These are phyloP conservation scores for Buphagus erythrorhynchus DNA, from an alignment of 2,797 vertebrate species.

Conservation along the genomic window DNA sequence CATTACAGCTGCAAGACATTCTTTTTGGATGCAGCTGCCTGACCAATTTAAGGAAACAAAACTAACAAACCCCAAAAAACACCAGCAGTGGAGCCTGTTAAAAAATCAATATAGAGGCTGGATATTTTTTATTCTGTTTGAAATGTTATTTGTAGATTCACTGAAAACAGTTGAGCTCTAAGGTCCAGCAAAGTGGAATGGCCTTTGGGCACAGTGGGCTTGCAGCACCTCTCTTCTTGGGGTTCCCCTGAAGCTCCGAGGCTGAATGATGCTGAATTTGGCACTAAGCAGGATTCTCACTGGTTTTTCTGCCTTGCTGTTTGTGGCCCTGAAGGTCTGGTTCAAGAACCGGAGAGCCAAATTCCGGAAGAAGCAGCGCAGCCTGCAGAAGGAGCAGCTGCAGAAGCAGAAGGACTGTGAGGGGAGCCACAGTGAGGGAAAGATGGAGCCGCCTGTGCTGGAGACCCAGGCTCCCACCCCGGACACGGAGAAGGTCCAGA, in stretches of 20 bases:
- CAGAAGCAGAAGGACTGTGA: constrained; percentile 96
- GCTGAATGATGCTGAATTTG: background rate
- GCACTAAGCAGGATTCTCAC: background rate
- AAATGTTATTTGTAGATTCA: background rate
- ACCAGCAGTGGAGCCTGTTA: background rate
- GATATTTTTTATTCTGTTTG: rapidly evolving
- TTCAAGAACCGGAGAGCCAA: constrained; percentile 98
- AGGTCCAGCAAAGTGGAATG: background rate
- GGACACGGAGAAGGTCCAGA: constrained; percentile 75
- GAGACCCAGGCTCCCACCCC: constrained; percentile 79
- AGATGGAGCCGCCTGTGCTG: constrained; percentile 75
- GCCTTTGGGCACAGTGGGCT: background rate
- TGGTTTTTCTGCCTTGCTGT: background rate
- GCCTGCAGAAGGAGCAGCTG: constrained; percentile 97
- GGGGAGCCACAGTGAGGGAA: constrained; percentile 80
- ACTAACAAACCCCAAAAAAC: rapidly evolving
- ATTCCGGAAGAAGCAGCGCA: constrained; percentile 98
- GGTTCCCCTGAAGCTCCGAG: background rate
- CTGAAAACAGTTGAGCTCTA: background rate
- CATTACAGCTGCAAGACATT: background rate
- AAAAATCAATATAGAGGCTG: background rate
- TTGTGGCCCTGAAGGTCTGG: constrained; percentile 87
- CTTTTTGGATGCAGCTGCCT: background rate
- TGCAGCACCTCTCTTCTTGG: background rate
- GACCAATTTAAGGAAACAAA: background rate